A percentile compares a stretch with the other conserved stretches of the same genome.
Evolutionary conservation across 2,888 invertebrate genomes (phyloP).

Genomic region (Dryadula phaetusa): DNA sequence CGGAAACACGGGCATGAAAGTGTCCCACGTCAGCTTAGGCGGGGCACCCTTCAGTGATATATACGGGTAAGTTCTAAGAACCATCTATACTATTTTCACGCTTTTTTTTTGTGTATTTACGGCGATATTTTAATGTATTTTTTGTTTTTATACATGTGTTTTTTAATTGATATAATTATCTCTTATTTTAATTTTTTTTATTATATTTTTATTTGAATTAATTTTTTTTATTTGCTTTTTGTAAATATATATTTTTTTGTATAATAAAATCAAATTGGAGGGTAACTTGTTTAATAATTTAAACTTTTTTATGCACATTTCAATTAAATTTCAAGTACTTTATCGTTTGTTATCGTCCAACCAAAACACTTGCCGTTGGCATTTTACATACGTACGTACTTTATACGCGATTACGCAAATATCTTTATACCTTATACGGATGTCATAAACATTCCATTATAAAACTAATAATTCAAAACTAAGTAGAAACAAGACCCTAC

Average conservation of each 20-base stretch:
- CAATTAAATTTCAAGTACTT: neutral
- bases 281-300: too few species aligned
- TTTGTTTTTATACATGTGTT: too few species aligned
- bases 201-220: too few species aligned
- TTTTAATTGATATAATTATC: too few species aligned
- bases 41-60: slow-evolving; percentile 89
- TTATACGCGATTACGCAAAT: neutral
- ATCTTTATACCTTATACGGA: neutral
- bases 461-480: too few species aligned
- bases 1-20: slow-evolving; percentile 88
- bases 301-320: neutral
- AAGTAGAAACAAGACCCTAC: too few species aligned
- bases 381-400: neutral
- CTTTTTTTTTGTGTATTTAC: neutral
- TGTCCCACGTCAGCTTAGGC: slow-evolving; percentile 91
- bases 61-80: slow-evolving; percentile 85
- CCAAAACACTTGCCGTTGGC: neutral
- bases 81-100: neutral
- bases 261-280: too few species aligned
- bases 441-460: too few species aligned
- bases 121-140: too few species aligned
- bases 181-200: too few species aligned
- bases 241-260: too few species aligned
- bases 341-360: slow-evolving; percentile 10
- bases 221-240: too few species aligned